These are phyloP conservation scores for Aphelocoma californica DNA, from an alignment of 2,797 vertebrate species.

Conservation along the genomic window DNA sequence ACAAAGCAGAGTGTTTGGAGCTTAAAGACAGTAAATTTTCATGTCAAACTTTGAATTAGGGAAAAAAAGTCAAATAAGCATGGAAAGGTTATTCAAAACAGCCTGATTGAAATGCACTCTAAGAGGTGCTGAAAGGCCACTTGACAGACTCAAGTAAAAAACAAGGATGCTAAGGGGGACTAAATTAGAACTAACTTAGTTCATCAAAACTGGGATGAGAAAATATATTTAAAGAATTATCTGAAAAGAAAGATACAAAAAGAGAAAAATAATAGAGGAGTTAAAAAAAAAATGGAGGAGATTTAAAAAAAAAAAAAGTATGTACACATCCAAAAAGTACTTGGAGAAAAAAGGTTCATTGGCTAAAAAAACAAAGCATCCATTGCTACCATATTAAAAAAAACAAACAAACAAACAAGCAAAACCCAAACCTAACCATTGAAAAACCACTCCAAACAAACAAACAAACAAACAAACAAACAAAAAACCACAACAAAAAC, in stretches of 20 bases:
- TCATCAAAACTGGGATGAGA: neutral
- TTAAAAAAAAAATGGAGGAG: neutral
- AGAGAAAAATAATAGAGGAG: neutral
- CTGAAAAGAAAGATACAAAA: neutral
- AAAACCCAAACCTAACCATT: neutral
- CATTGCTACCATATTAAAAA: neutral
- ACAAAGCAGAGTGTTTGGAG: neutral
- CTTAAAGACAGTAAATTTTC: neutral
- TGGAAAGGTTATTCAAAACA: neutral
- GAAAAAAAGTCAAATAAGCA: neutral
- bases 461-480: neutral
- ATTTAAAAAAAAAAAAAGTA: neutral
- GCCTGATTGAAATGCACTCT: neutral
- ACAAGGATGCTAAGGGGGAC: neutral
- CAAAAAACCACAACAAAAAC: neutral
- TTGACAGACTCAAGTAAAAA: neutral
- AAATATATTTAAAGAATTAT: neutral
- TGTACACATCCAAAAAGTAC: neutral
- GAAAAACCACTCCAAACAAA: neutral
- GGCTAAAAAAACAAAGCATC: neutral
- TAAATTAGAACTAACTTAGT: neutral
- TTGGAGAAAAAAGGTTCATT: neutral
- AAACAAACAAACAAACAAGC: neutral
- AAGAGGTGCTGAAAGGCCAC: neutral
- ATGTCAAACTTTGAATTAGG: neutral